A percentile compares a stretch with the other conserved stretches of the same genome.
Conservation (phyloP, 2,797 vertebrate species). For the Tachyglossus aculeatus region DNA sequence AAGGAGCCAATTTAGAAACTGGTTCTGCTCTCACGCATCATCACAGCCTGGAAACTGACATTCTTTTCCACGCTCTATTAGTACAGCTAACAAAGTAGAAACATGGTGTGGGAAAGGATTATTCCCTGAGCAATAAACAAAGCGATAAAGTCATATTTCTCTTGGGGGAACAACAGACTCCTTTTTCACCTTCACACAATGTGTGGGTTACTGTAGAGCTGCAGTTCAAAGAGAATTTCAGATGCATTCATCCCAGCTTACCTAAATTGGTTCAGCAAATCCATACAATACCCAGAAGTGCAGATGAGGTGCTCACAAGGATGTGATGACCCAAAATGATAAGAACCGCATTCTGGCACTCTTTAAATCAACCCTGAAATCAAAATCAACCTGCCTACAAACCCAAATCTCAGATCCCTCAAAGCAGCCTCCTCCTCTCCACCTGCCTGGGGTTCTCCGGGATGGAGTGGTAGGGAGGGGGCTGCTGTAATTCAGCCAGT, state of each 20-base stretch:
- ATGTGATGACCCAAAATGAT: not conserved
- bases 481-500: no score
- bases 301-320: not conserved
- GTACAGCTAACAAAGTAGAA: not conserved
- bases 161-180: not conserved
- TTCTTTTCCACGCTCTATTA: not conserved
- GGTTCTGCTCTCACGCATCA: not conserved
- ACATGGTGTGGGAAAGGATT: not conserved
- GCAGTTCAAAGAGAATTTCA: not conserved
- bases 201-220: not conserved
- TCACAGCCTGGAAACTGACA: not conserved
- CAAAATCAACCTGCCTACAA: no score
- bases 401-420: no score
- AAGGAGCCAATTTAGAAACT: not conserved
- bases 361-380: rapidly evolving
- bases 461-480: no score
- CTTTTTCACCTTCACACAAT: not conserved
- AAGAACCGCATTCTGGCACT: not conserved
- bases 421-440: no score
- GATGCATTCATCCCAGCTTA: not conserved
- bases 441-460: no score
- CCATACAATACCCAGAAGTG: not conserved
- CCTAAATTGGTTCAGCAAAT: not conserved
- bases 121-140: constrained; percentile 15
- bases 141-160: not conserved